These are phyloP conservation scores for Saccostrea cuccullata DNA, from an alignment of 1,140 invertebrate genomes.

Conservation along the genomic window DNA sequence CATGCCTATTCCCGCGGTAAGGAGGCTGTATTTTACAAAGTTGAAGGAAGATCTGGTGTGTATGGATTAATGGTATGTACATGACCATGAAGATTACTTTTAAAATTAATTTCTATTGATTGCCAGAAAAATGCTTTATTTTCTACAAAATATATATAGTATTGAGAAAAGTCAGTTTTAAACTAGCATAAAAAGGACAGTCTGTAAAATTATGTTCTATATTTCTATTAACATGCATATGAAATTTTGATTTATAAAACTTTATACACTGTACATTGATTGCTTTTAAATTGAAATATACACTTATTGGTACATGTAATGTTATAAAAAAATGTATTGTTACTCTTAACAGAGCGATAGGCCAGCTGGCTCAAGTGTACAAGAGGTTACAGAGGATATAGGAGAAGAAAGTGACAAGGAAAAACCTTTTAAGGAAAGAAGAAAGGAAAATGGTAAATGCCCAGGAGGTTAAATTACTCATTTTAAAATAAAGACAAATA, in stretches of 20 bases:
- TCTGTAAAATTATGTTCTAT: too few species aligned
- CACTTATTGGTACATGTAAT: not conserved
- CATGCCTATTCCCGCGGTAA: conserved; percentile 73
- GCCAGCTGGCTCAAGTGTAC: conserved; percentile 45
- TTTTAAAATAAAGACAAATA: not conserved
- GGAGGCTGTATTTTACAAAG: conserved; percentile 74
- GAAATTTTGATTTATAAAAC: too few species aligned
- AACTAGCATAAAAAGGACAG: too few species aligned
- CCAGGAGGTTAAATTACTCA: not conserved
- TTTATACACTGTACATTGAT: too few species aligned
- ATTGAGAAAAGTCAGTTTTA: too few species aligned
- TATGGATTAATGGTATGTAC: conserved; percentile 73
- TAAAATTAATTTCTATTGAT: too few species aligned
- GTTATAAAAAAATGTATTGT: not conserved
- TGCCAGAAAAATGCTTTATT: too few species aligned
- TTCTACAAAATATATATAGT: too few species aligned
- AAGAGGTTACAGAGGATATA: conserved; percentile 48
- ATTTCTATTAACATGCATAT: too few species aligned
- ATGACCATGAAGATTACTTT: too few species aligned
- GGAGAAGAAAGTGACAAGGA: conserved; percentile 46
- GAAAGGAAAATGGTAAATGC: conserved; percentile 51
- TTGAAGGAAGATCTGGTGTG: conserved; percentile 69
- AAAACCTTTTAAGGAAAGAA: conserved; percentile 49
- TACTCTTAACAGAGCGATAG: conserved; percentile 42
- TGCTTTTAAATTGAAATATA: not conserved